Evolutionary conservation across 2,888 invertebrate genomes (phyloP), one percentile per base, ranked within the genome.

Genomic region (Drosophila austrosaltans): DNA sequence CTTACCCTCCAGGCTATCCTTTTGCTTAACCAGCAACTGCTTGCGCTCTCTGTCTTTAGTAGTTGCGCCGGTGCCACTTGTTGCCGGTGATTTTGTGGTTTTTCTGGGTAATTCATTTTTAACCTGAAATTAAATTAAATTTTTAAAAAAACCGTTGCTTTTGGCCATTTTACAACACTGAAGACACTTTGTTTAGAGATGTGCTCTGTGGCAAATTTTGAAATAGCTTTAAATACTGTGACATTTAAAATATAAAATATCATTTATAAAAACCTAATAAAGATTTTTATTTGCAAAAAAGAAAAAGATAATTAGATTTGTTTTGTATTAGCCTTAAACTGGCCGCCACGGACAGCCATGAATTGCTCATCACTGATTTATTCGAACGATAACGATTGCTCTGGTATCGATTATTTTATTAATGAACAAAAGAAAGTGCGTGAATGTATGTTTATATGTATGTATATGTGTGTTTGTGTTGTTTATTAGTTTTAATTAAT

Each of bases 61-160:
- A 4, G 67, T 63, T 58, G 72, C 48, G 8, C 42, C 59, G 8
- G 53, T 56, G 8, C 53, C 76, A 75, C 74, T 71, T 76, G 76
- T 82, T 72, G 84, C 68, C 10, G 75, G 60, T 12, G 76, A 73
- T 69, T 78, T 83, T 10, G 60, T 73, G 58, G 53, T 30, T 54
- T 73, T 86, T 8, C 84, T 72, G 12, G 72, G 69, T 22, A 67
- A 10, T 39, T 82, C 85, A 69, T 72, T 63, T 72, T 74, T 76
- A 0, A 28, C 3, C 83, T 84, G 42, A n/a, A 74, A 75, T 62
- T 22, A 12, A 44, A 61, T 72, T 42, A 0, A 68, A 64, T 25
- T 53, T 8, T 16, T 60, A 61, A 54, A 22, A 53, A 0, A 40
- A n/a, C 12, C 28, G 8, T 25, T 48, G 25, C 1, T 8, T 1